phyloP scores from a whole-genome alignment of 1,140 invertebrate genomes.

The Calycopis cecrops region DNA sequence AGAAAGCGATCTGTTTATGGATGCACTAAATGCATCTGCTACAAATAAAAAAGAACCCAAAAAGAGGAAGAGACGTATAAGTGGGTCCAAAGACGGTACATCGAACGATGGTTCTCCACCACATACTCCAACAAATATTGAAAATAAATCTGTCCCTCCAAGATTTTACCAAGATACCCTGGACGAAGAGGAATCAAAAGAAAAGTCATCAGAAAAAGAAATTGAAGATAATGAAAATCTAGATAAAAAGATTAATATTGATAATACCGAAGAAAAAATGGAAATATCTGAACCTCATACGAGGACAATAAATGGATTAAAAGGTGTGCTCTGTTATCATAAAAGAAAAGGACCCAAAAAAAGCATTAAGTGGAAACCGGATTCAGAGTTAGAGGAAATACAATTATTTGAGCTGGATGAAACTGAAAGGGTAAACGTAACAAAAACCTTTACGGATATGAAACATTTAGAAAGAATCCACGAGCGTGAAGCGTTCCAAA shows the following conservation, averaged over 20 bases:
- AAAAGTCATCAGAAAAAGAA: slow-evolving; percentile 38
- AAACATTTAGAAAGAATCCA: slow-evolving; percentile 90
- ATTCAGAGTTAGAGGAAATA: slow-evolving; percentile 86
- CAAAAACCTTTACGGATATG: slow-evolving; percentile 93
- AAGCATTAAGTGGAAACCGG: slow-evolving; percentile 88
- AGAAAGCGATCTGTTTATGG: slow-evolving; percentile 95
- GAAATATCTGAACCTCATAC: slow-evolving; percentile 50
- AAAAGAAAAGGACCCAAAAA: slow-evolving; percentile 87
- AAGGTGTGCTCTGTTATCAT: slow-evolving; percentile 81
- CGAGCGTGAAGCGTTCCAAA: slow-evolving; percentile 88
- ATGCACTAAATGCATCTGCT: slow-evolving; percentile 85
- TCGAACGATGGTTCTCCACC: slow-evolving; percentile 69
- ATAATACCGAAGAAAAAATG: slow-evolving; percentile 76
- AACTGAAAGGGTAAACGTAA: slow-evolving; percentile 95
- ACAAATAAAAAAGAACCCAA: slow-evolving; percentile 85
- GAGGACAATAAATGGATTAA: slow-evolving; percentile 69
- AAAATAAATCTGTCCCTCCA: slow-evolving; percentile 76
- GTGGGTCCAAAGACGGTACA: slow-evolving; percentile 78
- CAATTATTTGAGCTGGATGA: slow-evolving; percentile 95
- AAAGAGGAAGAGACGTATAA: slow-evolving; percentile 84
- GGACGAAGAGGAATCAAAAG: slow-evolving; percentile 78
- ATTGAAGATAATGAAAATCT: slow-evolving; percentile 33
- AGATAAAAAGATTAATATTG: slow-evolving; percentile 28
- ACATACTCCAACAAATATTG: slow-evolving; percentile 57
- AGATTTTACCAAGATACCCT: slow-evolving; percentile 96